Conservation (phyloP, 2,113 vertebrate species). For the Otolemur garnettii region DNA sequence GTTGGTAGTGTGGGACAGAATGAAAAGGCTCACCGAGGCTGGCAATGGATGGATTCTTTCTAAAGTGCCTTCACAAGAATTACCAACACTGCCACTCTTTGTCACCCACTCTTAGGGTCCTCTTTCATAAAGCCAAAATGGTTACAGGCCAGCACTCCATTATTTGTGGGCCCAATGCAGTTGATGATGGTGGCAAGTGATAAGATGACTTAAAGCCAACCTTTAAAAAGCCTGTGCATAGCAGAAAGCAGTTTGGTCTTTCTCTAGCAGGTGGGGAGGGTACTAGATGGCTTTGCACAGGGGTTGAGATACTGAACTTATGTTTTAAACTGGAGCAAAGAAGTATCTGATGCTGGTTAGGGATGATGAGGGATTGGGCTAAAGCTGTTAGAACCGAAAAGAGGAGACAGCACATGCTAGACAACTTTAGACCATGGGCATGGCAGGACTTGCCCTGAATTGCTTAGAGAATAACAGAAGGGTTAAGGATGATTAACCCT, state of each 20-base stretch:
- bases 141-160: not conserved
- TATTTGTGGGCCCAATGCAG: too few species aligned
- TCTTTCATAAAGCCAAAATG: conserved; percentile 11
- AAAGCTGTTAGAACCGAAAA: not conserved
- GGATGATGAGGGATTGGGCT: not conserved
- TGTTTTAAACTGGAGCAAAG: not conserved
- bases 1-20: not conserved
- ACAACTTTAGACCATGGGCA: not conserved
- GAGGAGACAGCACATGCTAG: not conserved
- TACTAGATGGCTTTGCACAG: not conserved
- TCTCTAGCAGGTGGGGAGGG: not conserved
- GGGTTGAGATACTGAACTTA: not conserved
- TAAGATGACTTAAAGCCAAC: not conserved
- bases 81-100: not conserved
- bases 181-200: not conserved
- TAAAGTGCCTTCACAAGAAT: not conserved
- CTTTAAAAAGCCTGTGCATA: not conserved
- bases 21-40: not conserved
- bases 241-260: not conserved
- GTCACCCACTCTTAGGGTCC: conserved; percentile 4
- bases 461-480: not conserved
- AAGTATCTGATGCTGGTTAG: not conserved
- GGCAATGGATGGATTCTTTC: not conserved
- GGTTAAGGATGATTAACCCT: not conserved
- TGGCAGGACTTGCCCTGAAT: not conserved